These are phyloP conservation scores for Xylota sylvarum DNA, from an alignment of 2,888 invertebrate species.

Conservation along the genomic window DNA sequence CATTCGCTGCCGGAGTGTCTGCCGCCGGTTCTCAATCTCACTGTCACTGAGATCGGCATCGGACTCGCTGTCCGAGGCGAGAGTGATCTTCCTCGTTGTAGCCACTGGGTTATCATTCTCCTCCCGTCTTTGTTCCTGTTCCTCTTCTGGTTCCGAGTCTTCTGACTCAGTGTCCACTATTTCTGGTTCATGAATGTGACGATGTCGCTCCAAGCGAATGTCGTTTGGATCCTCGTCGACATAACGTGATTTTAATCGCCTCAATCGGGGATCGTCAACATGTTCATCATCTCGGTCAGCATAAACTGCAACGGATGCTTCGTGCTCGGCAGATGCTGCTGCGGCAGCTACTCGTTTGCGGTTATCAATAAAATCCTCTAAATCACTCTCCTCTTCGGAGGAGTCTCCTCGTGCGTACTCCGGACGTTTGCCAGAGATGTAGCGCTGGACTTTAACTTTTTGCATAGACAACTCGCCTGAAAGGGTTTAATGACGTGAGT, in stretches of 20 bases:
- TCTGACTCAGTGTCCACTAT: slow-evolving; percentile 86
- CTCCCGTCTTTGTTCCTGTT: slow-evolving; percentile 83
- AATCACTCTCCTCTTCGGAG: slow-evolving; percentile 95
- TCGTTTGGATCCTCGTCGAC: slow-evolving; percentile 85
- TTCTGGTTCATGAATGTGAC: slow-evolving; percentile 89
- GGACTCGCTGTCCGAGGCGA: slow-evolving; percentile 87
- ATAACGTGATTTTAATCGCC: slow-evolving; percentile 87
- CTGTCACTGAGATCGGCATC: slow-evolving; percentile 94
- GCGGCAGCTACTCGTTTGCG: slow-evolving; percentile 82
- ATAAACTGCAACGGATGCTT: slow-evolving; percentile 65
- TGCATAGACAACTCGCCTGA: slow-evolving; percentile 98
- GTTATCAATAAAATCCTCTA: slow-evolving; percentile 93
- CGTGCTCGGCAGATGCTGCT: slow-evolving; percentile 45
- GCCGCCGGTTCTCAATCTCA: slow-evolving; percentile 93
- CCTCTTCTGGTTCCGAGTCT: slow-evolving; percentile 85
- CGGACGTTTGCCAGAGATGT: slow-evolving; percentile 98
- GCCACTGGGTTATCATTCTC: slow-evolving; percentile 79
- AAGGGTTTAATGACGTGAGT: neutral
- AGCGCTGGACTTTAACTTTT: slow-evolving; percentile 99
- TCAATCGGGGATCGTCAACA: slow-evolving; percentile 93
- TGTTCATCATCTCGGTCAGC: slow-evolving; percentile 81
- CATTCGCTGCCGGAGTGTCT: slow-evolving; percentile 88
- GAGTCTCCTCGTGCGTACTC: slow-evolving; percentile 96
- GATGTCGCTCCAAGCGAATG: slow-evolving; percentile 86
- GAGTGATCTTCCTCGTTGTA: slow-evolving; percentile 83